Evolutionary conservation across 37 sponge, comb jelly and placozoan species (phyloP), one percentile per base, ranked within the genome.

Genomic region (Corticium candelabrum): DNA sequence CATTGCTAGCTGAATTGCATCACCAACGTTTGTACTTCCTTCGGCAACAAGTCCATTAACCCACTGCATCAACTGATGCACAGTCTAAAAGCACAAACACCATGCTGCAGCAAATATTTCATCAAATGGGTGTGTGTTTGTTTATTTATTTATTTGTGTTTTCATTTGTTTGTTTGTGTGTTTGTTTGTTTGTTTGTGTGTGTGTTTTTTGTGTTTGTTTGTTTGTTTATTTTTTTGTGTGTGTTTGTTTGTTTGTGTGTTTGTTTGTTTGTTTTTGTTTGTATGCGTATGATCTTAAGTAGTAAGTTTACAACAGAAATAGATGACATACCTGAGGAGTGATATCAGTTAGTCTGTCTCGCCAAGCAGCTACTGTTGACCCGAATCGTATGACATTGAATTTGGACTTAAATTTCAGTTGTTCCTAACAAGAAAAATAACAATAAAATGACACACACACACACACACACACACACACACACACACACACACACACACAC

Each of bases 1-100:
- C 38, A 84, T 75, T 41, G 88, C 90, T 39, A 67, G 39, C 37
- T 40, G 35, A 21, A 96, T 84, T 11, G 88, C 93, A n/a, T 38
- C 82, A 68, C 86, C 68, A 1, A 81, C 84, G 82, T 96, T 87
- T 37, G 93, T 92, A 69, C 83, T 84, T 0, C 96, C 96, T 2
- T 41, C 78, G 0, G 86, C 86, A 41, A 73, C 37, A 71, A 96
- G 79, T 1, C 81, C 70, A 32, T 72, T 68, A 70, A 92, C 84
- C 96, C 96, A 96, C 85, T 89, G 83, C 37, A 35, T 35, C 34
- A 77, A 84, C 33, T 82, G 77, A 11, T 41, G 40, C 56, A 90
- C 39, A 68, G 84, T 90, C 43, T 40, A 3, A 4, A 76, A 35
- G 5, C 7, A 3, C 41, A 30, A 4, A 32, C 7, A 3, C 7